phyloP scores from a whole-genome alignment of 2,797 vertebrate genomes.

The Margarornis squamiger region DNA sequence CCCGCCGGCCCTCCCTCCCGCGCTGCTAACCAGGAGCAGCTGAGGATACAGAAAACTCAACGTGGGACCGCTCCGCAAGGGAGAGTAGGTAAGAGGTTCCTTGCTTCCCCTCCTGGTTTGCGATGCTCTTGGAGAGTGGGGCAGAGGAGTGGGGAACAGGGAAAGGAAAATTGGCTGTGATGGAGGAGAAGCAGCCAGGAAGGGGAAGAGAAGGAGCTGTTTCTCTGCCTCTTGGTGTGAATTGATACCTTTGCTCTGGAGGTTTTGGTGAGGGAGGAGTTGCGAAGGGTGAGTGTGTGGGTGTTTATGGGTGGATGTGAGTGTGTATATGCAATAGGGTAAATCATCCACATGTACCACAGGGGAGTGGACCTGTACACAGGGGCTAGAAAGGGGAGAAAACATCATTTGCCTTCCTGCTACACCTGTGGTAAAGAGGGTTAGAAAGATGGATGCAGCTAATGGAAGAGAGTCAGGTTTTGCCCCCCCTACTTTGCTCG shows the following conservation, averaged over 20 bases:
- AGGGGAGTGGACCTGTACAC: neutral
- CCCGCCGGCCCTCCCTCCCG: neutral
- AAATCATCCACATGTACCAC: neutral
- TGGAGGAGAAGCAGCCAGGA: neutral
- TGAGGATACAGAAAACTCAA: conserved; percentile 43
- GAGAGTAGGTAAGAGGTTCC: conserved; percentile 34
- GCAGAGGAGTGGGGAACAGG: neutral
- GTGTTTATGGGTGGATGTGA: neutral
- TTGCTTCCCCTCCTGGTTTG: fast-evolving
- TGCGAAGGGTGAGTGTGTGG: fast-evolving
- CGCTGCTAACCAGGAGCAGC: conserved; percentile 43
- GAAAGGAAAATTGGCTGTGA: neutral
- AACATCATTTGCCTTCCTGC: neutral
- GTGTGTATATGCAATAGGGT: neutral
- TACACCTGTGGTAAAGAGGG: neutral
- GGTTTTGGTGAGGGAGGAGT: neutral
- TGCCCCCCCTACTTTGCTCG: fast-evolving
- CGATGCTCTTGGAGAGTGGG: fast-evolving
- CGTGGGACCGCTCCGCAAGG: neutral
- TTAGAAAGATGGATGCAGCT: neutral
- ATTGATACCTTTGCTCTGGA: neutral
- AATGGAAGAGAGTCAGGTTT: neutral
- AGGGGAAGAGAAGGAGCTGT: neutral
- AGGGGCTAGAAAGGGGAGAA: neutral
- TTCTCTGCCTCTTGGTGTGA: neutral